Conservation (phyloP, 2,113 vertebrate genomes). For the Echinops telfairi region DNA sequence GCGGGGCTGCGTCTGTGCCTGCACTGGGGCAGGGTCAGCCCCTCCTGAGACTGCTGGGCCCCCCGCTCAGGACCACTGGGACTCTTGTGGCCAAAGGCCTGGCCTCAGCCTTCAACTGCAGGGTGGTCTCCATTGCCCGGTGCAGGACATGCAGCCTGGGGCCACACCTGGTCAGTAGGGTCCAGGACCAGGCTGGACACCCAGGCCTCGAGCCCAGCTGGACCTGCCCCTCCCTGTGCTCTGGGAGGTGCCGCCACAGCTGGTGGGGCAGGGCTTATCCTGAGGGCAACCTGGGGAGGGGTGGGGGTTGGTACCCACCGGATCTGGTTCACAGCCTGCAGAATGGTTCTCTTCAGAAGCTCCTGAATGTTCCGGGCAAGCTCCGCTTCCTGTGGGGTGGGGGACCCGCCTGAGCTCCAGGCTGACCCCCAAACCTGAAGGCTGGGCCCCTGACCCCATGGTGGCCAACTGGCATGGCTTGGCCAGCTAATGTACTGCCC, state of each 20-base stretch:
- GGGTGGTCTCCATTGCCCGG: background rate
- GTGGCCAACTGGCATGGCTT: no score
- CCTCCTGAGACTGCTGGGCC: background rate
- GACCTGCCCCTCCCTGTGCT: no score
- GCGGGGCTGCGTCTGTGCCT: background rate
- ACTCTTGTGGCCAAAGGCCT: background rate
- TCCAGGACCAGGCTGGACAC: background rate
- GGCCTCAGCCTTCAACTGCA: background rate
- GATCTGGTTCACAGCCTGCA: constrained; percentile 92
- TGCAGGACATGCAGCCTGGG: background rate
- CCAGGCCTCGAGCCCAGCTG: background rate
- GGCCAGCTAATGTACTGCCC: no score
- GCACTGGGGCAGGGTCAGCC: background rate
- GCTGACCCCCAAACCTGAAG: background rate
- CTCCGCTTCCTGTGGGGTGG: constrained; percentile 91
- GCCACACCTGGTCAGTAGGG: background rate
- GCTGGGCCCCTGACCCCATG: no score
- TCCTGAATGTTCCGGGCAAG: constrained; percentile 93
- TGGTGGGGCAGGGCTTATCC: background rate
- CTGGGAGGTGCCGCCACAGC: no score
- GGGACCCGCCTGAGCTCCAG: background rate
- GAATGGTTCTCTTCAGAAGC: constrained; percentile 92
- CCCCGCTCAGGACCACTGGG: background rate
- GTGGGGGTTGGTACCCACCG: constrained; percentile 84
- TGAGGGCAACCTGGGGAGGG: constrained; percentile 75